Evolutionary conservation across 2,797 vertebrate genomes (phyloP).

Genomic region (Echiichthys vipera): DNA sequence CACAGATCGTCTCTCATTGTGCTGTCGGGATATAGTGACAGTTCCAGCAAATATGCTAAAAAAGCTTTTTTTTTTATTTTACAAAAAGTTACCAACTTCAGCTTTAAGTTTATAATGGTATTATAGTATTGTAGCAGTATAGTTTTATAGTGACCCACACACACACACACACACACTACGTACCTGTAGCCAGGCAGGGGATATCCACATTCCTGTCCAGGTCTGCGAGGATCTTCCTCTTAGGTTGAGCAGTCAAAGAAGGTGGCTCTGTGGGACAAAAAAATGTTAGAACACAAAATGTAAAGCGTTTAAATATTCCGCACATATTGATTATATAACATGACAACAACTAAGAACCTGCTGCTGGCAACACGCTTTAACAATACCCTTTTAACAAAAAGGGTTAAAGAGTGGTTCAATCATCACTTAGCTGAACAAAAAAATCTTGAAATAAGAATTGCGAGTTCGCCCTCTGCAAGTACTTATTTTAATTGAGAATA

Average conservation of each 20-base stretch:
- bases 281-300: neutral
- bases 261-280: slow-evolving; percentile 87
- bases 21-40: too few species aligned
- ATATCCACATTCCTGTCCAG: slow-evolving; percentile 90
- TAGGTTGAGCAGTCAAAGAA: slow-evolving; percentile 87
- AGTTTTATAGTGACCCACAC: too few species aligned
- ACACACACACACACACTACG: neutral
- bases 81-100: too few species aligned
- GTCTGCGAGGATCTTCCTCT: slow-evolving; percentile 85
- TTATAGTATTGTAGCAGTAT: too few species aligned
- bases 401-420: neutral
- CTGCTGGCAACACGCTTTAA: slow-evolving; percentile 2
- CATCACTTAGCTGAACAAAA: slow-evolving; percentile 11
- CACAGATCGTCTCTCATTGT: too few species aligned
- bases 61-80: too few species aligned
- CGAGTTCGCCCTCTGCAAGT: slow-evolving; percentile 3
- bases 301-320: slow-evolving; percentile 11
- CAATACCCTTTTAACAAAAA: slow-evolving; percentile 1
- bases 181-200: slow-evolving; percentile 90
- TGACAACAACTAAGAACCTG: neutral
- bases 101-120: too few species aligned
- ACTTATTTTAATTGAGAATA: slow-evolving; percentile 33
- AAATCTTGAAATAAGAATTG: neutral
- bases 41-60: too few species aligned
- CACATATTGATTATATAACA: neutral